Evolutionary conservation across 2,797 vertebrate genomes (phyloP).

Genomic region (Rallus crepitans): DNA sequence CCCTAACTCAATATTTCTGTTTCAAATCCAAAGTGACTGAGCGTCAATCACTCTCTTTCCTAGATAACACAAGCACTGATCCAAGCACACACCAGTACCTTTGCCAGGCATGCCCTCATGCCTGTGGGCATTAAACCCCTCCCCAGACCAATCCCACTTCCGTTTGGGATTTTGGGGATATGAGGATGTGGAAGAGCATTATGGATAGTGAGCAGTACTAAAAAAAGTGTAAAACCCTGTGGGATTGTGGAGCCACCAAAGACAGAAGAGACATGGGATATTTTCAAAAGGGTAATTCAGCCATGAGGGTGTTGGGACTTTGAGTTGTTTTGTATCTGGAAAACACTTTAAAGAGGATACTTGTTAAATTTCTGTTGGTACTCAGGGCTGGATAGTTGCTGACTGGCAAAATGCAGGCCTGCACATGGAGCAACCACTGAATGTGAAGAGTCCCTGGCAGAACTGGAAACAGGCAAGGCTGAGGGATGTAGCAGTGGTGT

Average conservation of each 20-base stretch:
- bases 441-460: accelerated
- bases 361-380: neutral
- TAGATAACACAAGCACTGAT: neutral
- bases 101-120: neutral
- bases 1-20: neutral
- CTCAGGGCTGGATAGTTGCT: neutral
- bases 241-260: neutral
- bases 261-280: neutral
- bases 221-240: neutral
- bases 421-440: neutral
- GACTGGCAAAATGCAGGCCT: neutral
- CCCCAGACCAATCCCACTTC: neutral
- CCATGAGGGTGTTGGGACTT: neutral
- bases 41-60: neutral
- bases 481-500: accelerated
- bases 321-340: neutral
- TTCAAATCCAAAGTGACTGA: neutral
- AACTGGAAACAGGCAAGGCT: neutral
- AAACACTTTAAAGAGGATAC: neutral
- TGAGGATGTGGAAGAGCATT: neutral
- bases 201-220: neutral
- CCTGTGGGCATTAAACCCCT: neutral
- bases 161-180: neutral
- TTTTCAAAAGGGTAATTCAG: neutral
- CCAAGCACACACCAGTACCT: neutral